Evolutionary conservation across 2,888 invertebrate genomes (phyloP).

Genomic region (Rhingia rostrata): DNA sequence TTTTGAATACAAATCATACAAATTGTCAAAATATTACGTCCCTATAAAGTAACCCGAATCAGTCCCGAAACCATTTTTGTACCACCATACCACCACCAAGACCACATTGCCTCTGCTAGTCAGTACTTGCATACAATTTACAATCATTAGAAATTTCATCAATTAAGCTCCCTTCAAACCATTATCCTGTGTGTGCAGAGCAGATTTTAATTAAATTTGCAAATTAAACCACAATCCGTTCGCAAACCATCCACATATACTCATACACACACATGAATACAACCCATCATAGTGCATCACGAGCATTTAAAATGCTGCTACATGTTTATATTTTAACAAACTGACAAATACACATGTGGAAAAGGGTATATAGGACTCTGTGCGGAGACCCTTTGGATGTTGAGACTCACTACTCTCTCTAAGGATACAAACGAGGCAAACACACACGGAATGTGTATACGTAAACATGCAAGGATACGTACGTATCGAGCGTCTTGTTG

Average conservation of each 20-base stretch:
- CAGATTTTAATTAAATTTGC: constrained; percentile 78
- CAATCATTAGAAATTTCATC: constrained; percentile 75
- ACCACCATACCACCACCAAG: too few relatives aligned
- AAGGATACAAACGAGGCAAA: neutral
- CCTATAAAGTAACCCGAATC: too few relatives aligned
- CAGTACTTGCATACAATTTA: constrained; percentile 38
- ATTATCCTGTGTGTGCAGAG: constrained; percentile 76
- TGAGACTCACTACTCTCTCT: neutral
- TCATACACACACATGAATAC: neutral
- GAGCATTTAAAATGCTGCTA: too few relatives aligned
- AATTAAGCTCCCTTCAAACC: constrained; percentile 77
- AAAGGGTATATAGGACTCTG: too few relatives aligned
- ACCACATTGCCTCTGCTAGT: neutral
- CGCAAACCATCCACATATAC: constrained; percentile 25
- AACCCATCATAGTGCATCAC: too few relatives aligned
- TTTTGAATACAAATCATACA: too few relatives aligned
- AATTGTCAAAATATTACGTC: too few relatives aligned
- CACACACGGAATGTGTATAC: constrained; percentile 12
- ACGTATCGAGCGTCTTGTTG: constrained; percentile 28
- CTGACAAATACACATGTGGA: too few relatives aligned
- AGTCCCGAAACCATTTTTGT: too few relatives aligned
- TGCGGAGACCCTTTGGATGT: neutral
- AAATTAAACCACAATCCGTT: constrained; percentile 78
- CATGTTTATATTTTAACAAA: too few relatives aligned
- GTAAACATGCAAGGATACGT: constrained; percentile 24